Percentiles rank a stretch among this genome's conserved stretches.
These are phyloP conservation scores for Xestia c-nigrum DNA, from an alignment of 2,888 invertebrate species.

Conservation along the genomic window DNA sequence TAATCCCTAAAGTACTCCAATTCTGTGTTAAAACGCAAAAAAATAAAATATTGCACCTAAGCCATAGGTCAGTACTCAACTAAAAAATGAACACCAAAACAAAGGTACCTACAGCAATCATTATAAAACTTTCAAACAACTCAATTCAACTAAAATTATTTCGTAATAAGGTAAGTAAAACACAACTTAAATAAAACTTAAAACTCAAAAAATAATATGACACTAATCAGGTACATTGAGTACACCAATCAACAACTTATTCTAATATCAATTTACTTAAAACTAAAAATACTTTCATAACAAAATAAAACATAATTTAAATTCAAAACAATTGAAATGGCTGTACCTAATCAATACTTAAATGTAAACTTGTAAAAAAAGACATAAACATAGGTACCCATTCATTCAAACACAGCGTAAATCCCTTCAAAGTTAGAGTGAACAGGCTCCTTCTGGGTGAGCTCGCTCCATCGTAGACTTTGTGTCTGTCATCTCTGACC, in stretches of 20 bases:
- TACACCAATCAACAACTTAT: conserved; percentile 19
- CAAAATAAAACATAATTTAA: conserved; percentile 16
- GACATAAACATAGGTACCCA: conserved; percentile 1
- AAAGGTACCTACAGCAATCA: background rate
- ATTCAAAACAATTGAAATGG: conserved; percentile 15
- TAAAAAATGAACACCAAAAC: too few species aligned
- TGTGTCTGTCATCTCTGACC: background rate
- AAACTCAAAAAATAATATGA: too few species aligned
- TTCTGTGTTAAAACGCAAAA: background rate
- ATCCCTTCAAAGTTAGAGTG: conserved; percentile 4
- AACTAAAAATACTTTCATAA: background rate
- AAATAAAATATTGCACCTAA: background rate
- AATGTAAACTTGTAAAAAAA: background rate
- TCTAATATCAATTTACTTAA: conserved; percentile 16
- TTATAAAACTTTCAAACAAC: too few species aligned
- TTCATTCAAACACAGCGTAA: conserved; percentile 13
- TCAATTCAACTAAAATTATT: too few species aligned
- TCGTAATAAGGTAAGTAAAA: too few species aligned
- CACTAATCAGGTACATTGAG: conserved; percentile 3
- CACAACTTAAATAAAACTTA: too few species aligned
- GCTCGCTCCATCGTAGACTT: conserved; percentile 3
- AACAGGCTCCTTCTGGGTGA: background rate
- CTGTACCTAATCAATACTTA: conserved; percentile 7
- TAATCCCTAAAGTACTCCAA: too few species aligned
- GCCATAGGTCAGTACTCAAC: too few species aligned